Evolutionary conservation across 2,113 vertebrate genomes (phyloP).

Genomic region (Platanista minor): DNA sequence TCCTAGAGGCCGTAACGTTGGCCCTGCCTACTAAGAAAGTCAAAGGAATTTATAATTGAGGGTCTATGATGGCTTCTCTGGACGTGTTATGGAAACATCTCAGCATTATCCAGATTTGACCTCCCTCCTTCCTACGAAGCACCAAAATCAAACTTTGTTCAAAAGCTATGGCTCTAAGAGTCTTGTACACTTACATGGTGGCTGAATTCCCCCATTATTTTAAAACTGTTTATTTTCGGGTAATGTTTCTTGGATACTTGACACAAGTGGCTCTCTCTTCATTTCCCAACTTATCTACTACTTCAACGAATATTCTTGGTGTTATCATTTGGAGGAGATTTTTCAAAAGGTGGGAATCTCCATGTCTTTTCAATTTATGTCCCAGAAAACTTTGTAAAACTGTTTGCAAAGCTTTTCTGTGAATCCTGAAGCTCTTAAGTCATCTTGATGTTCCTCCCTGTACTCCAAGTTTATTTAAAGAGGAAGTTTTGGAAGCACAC

Average conservation of each 20-base stretch:
- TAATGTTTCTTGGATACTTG: conserved; percentile 29
- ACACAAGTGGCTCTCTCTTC: neutral
- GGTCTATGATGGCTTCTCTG: neutral
- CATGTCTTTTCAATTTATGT: neutral
- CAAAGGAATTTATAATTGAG: neutral
- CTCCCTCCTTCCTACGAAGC: neutral
- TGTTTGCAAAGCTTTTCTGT: neutral
- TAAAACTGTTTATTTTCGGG: conserved; percentile 23
- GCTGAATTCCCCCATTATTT: neutral
- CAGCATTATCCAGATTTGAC: neutral
- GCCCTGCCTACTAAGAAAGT: neutral
- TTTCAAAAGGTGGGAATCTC: conserved; percentile 36
- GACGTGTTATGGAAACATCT: neutral
- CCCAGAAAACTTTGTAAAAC: neutral
- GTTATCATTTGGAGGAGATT: conserved; percentile 40
- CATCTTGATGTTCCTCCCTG: neutral
- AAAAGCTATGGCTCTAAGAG: neutral
- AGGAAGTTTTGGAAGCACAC: neutral
- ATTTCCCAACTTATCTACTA: conserved; percentile 24
- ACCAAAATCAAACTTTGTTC: neutral
- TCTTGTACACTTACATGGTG: neutral
- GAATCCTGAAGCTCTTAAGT: neutral
- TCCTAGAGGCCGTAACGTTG: neutral
- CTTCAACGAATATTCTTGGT: conserved; percentile 25
- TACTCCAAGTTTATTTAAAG: neutral